A percentile compares a stretch with the other conserved stretches of the same genome.
Conservation (phyloP, 2,888 invertebrate species). For the Oscheius sp. region DNA sequence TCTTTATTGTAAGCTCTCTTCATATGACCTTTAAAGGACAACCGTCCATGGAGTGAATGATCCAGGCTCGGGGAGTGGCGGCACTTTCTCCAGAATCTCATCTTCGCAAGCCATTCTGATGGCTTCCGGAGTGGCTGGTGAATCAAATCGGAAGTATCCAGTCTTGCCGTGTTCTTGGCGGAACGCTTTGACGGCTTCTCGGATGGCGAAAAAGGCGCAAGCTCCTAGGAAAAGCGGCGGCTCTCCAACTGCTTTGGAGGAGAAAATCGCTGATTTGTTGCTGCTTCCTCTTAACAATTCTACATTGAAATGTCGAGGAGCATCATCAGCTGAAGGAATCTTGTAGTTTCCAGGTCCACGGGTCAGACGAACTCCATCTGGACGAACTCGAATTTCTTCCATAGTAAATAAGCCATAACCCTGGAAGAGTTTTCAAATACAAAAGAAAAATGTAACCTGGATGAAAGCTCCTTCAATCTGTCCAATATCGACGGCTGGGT, state of each 20-base stretch:
- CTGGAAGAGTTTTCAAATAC: slow-evolving; percentile 58
- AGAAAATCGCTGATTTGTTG: slow-evolving; percentile 89
- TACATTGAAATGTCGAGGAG: slow-evolving; percentile 90
- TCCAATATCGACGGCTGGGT: slow-evolving; percentile 94
- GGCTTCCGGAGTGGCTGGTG: slow-evolving; percentile 87
- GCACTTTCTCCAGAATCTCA: slow-evolving; percentile 70
- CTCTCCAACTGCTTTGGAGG: slow-evolving; percentile 95
- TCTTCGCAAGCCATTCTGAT: slow-evolving; percentile 90
- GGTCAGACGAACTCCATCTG: slow-evolving; percentile 73
- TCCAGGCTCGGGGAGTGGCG: slow-evolving; percentile 40
- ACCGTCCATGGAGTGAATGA: slow-evolving; percentile 49
- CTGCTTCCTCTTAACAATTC: slow-evolving; percentile 87
- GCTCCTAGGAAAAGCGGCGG: slow-evolving; percentile 90
- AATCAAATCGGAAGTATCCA: slow-evolving; percentile 74
- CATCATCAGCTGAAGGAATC: slow-evolving; percentile 89
- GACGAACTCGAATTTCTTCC: slow-evolving; percentile 88
- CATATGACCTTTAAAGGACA: slow-evolving; percentile 40
- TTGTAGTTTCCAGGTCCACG: slow-evolving; percentile 93
- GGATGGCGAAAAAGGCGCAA: slow-evolving; percentile 88
- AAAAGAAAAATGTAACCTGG: slow-evolving; percentile 74
- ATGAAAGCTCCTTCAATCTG: slow-evolving; percentile 94
- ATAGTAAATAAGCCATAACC: slow-evolving; percentile 90
- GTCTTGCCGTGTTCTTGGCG: slow-evolving; percentile 74
- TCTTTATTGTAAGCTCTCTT: background rate
- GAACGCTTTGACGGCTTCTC: slow-evolving; percentile 82